These are phyloP conservation scores for Anadara kagoshimensis DNA, from an alignment of 1,140 invertebrate species.

Conservation along the genomic window DNA sequence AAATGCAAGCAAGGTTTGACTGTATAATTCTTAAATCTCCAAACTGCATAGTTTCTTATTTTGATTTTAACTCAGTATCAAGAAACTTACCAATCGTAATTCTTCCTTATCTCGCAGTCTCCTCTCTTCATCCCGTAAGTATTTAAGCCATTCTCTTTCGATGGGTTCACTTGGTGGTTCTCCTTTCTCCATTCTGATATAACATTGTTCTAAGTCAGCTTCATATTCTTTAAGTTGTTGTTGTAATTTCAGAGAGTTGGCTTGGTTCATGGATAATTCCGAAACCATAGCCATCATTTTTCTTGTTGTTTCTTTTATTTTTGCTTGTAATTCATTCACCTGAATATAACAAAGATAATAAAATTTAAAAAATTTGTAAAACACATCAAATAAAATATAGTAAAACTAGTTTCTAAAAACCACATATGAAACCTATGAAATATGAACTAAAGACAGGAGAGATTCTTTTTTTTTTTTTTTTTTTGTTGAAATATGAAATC, in stretches of 20 bases:
- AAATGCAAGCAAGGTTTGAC: too few relatives aligned
- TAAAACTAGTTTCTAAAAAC: too few relatives aligned
- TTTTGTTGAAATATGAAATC: too few relatives aligned
- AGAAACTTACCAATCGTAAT: conserved; percentile 58
- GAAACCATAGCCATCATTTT: conserved; percentile 74
- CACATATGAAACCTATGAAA: too few relatives aligned
- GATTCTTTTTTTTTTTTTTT: too few relatives aligned
- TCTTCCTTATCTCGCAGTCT: conserved; percentile 55
- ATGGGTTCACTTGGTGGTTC: conserved; percentile 69
- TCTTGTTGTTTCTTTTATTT: conserved; percentile 70
- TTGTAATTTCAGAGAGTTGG: conserved; percentile 69
- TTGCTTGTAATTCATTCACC: conserved; percentile 71
- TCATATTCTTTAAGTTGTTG: conserved; percentile 69
- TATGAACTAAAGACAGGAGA: too few relatives aligned
- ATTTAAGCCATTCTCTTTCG: conserved; percentile 65
- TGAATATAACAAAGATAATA: conserved; percentile 29
- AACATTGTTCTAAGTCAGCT: conserved; percentile 69
- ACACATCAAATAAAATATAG: too few relatives aligned
- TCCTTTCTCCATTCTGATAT: conserved; percentile 72
- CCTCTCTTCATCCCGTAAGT: conserved; percentile 58
- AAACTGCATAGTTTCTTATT: not conserved
- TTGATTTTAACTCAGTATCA: not conserved
- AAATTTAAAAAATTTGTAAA: not conserved
- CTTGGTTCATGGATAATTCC: conserved; percentile 74
- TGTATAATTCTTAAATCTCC: too few relatives aligned